Evolutionary conservation across 2,113 vertebrate species (phyloP).

Genomic region (Pituophis catenifer): DNA sequence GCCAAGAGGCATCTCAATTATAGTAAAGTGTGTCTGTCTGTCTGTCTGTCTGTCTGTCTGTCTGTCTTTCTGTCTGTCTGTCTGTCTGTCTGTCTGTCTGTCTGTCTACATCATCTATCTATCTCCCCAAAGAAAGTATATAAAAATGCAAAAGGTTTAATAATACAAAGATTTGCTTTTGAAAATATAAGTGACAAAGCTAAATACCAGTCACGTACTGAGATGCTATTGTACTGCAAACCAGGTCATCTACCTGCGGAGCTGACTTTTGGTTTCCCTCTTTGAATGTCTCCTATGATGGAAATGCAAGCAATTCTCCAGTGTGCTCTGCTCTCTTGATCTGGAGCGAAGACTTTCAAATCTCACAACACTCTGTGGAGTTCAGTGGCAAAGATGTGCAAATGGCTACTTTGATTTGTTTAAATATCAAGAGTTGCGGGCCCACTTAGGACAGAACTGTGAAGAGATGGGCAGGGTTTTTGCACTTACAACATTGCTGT

Average conservation of each 20-base stretch:
- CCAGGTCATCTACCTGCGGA: conserved; percentile 7
- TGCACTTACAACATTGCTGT: conserved; percentile 3
- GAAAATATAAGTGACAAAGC: conserved; percentile 57
- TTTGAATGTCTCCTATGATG: conserved; percentile 8
- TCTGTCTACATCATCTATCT: conserved; percentile 14
- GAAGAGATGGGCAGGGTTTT: background rate
- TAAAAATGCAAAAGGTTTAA: conserved; percentile 31
- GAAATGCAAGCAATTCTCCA: background rate
- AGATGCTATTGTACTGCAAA: conserved; percentile 41
- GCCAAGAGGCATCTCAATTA: conserved; percentile 53
- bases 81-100: background rate
- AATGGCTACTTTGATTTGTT: conserved; percentile 25
- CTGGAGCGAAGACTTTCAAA: conserved; percentile 11
- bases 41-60: background rate
- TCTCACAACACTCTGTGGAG: conserved; percentile 2
- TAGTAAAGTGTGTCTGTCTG: background rate
- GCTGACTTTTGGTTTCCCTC: conserved; percentile 21
- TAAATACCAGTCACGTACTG: conserved; percentile 55
- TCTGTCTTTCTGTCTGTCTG: background rate
- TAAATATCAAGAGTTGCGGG: conserved; percentile 11
- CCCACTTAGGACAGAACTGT: background rate
- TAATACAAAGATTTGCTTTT: conserved; percentile 60
- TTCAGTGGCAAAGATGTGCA: conserved; percentile 10
- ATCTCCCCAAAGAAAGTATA: conserved; percentile 37
- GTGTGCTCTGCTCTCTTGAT: conserved; percentile 12